A percentile compares a stretch with the other conserved stretches of the same genome.
These are phyloP conservation scores for Okamejei kenojei DNA, from an alignment of 2,797 vertebrate genomes.

Conservation along the genomic window DNA sequence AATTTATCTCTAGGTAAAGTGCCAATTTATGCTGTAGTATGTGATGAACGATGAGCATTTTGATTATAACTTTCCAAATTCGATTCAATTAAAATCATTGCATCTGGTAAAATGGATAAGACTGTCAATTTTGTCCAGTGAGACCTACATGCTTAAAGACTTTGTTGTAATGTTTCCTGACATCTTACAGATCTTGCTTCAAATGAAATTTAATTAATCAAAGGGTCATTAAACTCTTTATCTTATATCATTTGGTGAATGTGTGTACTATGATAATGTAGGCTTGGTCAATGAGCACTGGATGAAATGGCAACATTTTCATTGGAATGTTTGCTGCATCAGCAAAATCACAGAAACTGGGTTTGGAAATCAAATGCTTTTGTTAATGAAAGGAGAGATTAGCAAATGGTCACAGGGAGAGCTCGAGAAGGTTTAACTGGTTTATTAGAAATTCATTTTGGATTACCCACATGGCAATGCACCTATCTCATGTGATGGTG, in stretches of 20 bases:
- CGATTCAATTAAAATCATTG: neutral
- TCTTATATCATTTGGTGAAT: neutral
- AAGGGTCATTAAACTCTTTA: neutral
- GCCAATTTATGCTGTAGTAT: neutral
- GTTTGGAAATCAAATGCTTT: neutral
- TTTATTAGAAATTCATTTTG: too few species aligned
- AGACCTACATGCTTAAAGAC: neutral
- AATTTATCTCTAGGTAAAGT: neutral
- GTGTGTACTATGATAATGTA: neutral
- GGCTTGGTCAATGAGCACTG: neutral
- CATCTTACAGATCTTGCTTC: neutral
- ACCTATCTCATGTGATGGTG: too few species aligned
- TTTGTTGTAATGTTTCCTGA: neutral
- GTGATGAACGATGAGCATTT: neutral
- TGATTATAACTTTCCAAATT: neutral
- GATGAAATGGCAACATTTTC: neutral
- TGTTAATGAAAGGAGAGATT: neutral
- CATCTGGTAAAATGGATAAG: neutral
- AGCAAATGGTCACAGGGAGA: neutral
- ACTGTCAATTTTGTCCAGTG: neutral
- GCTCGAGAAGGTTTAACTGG: too few species aligned
- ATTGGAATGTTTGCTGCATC: neutral
- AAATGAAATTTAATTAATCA: neutral
- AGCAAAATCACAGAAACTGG: neutral
- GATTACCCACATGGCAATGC: too few species aligned